phyloP scores from a whole-genome alignment of 2,888 invertebrate genomes.

The Ernsta delagoae region DNA sequence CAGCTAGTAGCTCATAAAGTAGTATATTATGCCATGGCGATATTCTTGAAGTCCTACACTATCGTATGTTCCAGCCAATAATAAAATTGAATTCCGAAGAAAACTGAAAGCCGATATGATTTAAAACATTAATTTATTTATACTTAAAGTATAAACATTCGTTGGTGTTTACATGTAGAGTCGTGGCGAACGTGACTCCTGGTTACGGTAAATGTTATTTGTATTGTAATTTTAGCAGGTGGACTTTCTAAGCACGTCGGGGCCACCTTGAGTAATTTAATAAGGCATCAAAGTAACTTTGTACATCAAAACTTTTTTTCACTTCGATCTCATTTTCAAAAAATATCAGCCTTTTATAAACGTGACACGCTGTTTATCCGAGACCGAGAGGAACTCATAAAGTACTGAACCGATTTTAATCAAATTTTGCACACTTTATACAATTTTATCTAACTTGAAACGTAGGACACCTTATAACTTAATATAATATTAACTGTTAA shows the following conservation, averaged over 20 bases:
- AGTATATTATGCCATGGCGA: too few relatives aligned
- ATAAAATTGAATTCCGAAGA: conserved; percentile 8
- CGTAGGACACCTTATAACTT: too few relatives aligned
- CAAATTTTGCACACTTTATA: too few relatives aligned
- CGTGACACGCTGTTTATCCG: too few relatives aligned
- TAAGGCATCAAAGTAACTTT: conserved; percentile 34
- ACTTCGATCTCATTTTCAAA: background rate
- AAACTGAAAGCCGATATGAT: conserved; percentile 38
- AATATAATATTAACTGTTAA: too few relatives aligned
- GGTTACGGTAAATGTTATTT: conserved; percentile 33
- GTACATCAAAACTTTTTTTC: conserved; percentile 25
- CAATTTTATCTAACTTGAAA: background rate
- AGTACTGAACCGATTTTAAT: too few relatives aligned
- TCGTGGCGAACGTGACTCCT: conserved; percentile 41
- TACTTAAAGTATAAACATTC: conserved; percentile 40
- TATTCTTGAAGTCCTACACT: background rate
- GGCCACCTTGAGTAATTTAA: conserved; percentile 36
- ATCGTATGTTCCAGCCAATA: background rate
- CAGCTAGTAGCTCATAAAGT: too few relatives aligned
- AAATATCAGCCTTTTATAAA: background rate
- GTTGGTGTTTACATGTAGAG: conserved; percentile 37
- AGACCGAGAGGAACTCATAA: too few relatives aligned
- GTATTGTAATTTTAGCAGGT: conserved; percentile 40
- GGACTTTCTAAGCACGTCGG: conserved; percentile 39
- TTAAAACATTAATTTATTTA: conserved; percentile 42